Evolutionary conservation across 2,797 vertebrate species (phyloP).

Genomic region (Myiotriccus ornatus): DNA sequence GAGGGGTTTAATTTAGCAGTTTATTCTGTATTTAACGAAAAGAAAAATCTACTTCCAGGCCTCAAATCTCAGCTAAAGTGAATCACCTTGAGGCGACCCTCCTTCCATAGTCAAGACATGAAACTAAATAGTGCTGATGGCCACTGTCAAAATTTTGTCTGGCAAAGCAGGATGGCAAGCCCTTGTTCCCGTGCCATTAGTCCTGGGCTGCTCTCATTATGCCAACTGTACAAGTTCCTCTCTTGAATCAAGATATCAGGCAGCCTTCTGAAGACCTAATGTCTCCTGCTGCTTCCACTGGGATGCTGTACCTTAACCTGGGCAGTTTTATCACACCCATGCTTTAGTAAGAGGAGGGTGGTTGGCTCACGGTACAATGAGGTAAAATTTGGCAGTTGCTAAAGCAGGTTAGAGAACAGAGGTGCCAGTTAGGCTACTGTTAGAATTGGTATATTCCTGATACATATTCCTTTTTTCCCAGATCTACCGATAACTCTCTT

Average conservation of each 20-base stretch:
- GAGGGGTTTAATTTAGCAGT: not conserved
- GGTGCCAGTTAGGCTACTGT: not conserved
- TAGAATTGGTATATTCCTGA: not conserved
- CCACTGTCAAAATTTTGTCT: not conserved
- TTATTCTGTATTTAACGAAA: not conserved
- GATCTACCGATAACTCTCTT: not conserved
- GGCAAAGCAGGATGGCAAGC: not conserved
- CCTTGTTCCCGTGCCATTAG: not conserved
- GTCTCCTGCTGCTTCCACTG: not conserved
- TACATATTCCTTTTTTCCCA: not conserved
- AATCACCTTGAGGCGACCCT: not conserved
- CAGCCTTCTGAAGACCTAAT: not conserved
- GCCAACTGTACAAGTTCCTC: not conserved
- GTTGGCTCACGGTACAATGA: not conserved
- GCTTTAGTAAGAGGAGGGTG: not conserved
- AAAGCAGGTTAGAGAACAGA: not conserved
- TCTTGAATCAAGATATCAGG: accelerated
- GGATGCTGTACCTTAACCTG: not conserved
- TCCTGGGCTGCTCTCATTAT: not conserved
- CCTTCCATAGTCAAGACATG: not conserved
- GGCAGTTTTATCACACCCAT: not conserved
- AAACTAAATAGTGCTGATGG: not conserved
- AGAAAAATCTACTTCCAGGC: not conserved
- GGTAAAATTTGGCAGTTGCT: not conserved
- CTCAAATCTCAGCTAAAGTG: not conserved